These are phyloP conservation scores for Falcunculus frontatus DNA, from an alignment of 2,113 vertebrate species.

Conservation along the genomic window DNA sequence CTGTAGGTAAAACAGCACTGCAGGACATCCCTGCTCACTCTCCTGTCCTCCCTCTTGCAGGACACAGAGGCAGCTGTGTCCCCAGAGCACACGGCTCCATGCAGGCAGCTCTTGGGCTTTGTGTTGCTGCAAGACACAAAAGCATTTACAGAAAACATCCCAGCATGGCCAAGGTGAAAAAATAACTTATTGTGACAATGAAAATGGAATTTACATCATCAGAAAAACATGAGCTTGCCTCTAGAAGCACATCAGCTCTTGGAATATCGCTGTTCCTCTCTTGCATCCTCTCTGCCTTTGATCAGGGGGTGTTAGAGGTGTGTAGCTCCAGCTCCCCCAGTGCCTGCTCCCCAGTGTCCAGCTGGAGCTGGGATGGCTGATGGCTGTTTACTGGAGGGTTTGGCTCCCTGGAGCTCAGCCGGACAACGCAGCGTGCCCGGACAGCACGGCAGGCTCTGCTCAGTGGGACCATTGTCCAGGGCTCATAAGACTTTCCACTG, in stretches of 20 bases:
- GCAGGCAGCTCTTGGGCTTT: background rate
- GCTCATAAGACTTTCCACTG: conserved; percentile 30
- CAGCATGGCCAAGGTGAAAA: background rate
- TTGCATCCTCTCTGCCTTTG: background rate
- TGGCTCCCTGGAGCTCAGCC: background rate
- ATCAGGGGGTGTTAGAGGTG: background rate
- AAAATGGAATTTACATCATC: background rate
- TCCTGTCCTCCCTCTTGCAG: background rate
- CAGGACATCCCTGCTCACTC: background rate
- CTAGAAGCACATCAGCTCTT: background rate
- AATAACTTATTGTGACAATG: background rate
- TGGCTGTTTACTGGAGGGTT: background rate
- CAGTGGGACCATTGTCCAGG: conserved; percentile 33
- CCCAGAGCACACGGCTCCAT: background rate
- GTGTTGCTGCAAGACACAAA: background rate
- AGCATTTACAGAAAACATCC: background rate
- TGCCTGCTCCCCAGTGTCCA: background rate
- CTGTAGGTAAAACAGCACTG: background rate
- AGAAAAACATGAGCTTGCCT: background rate
- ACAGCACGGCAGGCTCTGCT: background rate
- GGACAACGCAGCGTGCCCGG: background rate
- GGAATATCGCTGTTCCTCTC: background rate
- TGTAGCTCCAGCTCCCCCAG: background rate
- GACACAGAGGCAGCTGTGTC: background rate
- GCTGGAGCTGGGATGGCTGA: background rate